A percentile compares a stretch with the other conserved stretches of the same genome.
These are phyloP conservation scores for Zosterops japonicus DNA, from an alignment of 2,113 vertebrate species.

Conservation along the genomic window DNA sequence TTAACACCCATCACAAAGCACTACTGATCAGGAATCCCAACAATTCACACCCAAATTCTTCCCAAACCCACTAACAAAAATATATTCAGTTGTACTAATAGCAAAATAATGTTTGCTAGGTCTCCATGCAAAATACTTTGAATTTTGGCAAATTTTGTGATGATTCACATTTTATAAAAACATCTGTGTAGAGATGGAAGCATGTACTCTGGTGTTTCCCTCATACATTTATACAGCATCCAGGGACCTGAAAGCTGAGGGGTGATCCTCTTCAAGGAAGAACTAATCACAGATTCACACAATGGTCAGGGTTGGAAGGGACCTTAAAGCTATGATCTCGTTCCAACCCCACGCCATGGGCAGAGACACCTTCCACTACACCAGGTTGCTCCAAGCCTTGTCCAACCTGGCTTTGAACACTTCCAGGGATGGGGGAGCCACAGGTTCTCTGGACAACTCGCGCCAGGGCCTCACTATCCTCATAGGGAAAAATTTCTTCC, in stretches of 20 bases:
- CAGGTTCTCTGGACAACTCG: background rate
- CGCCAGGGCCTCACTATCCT: background rate
- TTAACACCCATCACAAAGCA: background rate
- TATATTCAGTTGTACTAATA: background rate
- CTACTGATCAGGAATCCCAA: background rate
- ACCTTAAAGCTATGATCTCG: rapidly evolving
- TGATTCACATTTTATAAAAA: background rate
- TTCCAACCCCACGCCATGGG: background rate
- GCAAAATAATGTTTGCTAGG: background rate
- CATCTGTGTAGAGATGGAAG: rapidly evolving
- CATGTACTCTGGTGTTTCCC: background rate
- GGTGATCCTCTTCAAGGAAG: background rate
- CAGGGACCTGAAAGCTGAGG: background rate
- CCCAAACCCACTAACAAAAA: background rate
- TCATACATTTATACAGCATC: background rate
- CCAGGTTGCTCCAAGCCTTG: rapidly evolving
- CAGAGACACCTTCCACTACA: background rate
- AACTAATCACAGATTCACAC: background rate
- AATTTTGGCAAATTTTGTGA: background rate
- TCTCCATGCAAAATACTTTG: background rate
- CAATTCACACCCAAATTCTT: background rate
- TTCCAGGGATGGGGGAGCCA: background rate
- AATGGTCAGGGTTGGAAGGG: background rate
- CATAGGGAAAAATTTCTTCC: background rate
- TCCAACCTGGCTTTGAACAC: background rate